These are phyloP conservation scores for Spermophilus dauricus DNA, from an alignment of 2,113 vertebrate species.

Conservation along the genomic window DNA sequence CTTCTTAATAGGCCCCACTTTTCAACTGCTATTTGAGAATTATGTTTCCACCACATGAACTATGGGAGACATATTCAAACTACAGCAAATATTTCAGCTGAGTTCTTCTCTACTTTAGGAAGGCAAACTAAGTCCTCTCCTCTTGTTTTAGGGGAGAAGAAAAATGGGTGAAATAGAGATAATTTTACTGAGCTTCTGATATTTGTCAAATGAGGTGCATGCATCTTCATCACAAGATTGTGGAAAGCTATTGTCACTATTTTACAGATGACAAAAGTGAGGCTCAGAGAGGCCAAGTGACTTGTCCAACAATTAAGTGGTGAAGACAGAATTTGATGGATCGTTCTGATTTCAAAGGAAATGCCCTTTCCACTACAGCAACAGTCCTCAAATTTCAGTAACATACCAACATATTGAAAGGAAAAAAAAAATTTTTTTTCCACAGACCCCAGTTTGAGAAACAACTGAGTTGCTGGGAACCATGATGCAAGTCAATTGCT, in stretches of 20 bases:
- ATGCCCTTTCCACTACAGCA: not conserved
- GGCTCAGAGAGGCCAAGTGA: not conserved
- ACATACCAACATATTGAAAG: not conserved
- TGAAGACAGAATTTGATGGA: not conserved
- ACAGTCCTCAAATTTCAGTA: not conserved
- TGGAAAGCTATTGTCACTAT: not conserved
- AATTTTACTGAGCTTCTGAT: not conserved
- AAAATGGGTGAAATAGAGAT: not conserved
- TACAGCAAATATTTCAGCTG: not conserved
- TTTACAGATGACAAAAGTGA: not conserved
- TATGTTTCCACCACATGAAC: not conserved
- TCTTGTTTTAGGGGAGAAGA: not conserved
- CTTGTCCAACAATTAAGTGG: not conserved
- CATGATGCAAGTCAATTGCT: no score
- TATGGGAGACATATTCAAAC: not conserved
- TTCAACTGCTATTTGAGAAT: not conserved
- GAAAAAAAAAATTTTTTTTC: not conserved
- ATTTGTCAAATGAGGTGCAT: not conserved
- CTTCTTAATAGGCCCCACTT: not conserved
- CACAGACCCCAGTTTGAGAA: not conserved
- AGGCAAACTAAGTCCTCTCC: not conserved
- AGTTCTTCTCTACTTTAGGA: constrained; percentile 12
- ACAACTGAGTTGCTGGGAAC: not conserved
- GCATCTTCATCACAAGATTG: not conserved
- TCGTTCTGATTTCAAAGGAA: not conserved